These are phyloP conservation scores for Pseudopipra pipra DNA, from an alignment of 2,113 vertebrate species.

Conservation along the genomic window DNA sequence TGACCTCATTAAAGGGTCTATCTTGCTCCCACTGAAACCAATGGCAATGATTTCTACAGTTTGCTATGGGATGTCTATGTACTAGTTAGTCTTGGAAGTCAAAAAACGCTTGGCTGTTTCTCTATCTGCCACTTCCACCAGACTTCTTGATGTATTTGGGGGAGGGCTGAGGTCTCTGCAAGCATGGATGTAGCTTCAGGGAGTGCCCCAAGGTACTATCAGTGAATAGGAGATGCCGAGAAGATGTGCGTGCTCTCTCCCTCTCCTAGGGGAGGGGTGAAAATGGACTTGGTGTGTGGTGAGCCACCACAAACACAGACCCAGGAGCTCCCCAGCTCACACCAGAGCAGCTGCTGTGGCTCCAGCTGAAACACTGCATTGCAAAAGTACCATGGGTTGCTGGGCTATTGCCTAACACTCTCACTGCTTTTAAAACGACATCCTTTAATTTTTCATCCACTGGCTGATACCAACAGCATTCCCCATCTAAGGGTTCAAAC, in stretches of 20 bases:
- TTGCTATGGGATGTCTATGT: not conserved
- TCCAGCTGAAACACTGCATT: not conserved
- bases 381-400: not conserved
- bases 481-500: not conserved
- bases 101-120: not conserved
- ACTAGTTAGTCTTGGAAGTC: not conserved
- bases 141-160: not conserved
- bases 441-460: not conserved
- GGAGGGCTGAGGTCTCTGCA: not conserved
- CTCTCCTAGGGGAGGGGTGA: not conserved
- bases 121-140: not conserved
- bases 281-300: not conserved
- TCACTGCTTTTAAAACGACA: not conserved
- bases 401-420: not conserved
- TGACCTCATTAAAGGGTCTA: slow-evolving; percentile 31
- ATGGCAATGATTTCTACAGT: not conserved
- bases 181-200: not conserved
- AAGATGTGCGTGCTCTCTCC: not conserved
- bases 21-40: not conserved
- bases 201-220: not conserved
- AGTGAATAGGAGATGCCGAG: not conserved
- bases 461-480: not conserved
- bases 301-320: not conserved
- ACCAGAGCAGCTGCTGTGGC: not conserved
- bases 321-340: not conserved